Evolutionary conservation across 1,140 invertebrate genomes (phyloP).

Genomic region (Penaeus indicus): DNA sequence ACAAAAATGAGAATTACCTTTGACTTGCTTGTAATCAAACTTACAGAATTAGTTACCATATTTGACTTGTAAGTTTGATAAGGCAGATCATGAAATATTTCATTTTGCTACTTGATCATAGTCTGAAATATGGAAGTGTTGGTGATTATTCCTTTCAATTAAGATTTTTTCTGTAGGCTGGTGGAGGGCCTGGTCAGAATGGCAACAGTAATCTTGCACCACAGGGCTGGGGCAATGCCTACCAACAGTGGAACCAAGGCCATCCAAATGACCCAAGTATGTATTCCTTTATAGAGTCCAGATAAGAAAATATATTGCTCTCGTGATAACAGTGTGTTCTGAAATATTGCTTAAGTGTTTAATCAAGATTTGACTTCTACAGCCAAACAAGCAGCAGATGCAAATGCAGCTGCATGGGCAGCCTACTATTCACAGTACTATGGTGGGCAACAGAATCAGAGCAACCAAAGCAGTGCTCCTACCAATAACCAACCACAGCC

Average conservation of each 20-base stretch:
- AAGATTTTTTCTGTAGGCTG: slow-evolving; percentile 22
- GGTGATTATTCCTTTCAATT: no score
- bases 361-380: neutral
- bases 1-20: no score
- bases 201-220: slow-evolving; percentile 68
- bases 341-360: no score
- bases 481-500: slow-evolving; percentile 66
- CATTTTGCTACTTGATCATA: no score
- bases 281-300: slow-evolving; percentile 55
- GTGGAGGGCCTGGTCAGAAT: slow-evolving; percentile 71
- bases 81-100: no score
- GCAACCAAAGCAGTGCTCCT: slow-evolving; percentile 66
- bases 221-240: slow-evolving; percentile 74
- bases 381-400: slow-evolving; percentile 69
- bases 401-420: slow-evolving; percentile 74
- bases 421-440: slow-evolving; percentile 75
- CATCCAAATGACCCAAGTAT: slow-evolving; percentile 70
- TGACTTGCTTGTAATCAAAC: no score
- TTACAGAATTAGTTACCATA: no score
- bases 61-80: no score
- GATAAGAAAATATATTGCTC: no score
- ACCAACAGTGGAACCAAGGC: slow-evolving; percentile 71
- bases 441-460: slow-evolving; percentile 68
- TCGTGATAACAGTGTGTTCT: no score
- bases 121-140: no score